phyloP scores from a whole-genome alignment of 2,888 invertebrate species.

The Mythimna vitellina region DNA sequence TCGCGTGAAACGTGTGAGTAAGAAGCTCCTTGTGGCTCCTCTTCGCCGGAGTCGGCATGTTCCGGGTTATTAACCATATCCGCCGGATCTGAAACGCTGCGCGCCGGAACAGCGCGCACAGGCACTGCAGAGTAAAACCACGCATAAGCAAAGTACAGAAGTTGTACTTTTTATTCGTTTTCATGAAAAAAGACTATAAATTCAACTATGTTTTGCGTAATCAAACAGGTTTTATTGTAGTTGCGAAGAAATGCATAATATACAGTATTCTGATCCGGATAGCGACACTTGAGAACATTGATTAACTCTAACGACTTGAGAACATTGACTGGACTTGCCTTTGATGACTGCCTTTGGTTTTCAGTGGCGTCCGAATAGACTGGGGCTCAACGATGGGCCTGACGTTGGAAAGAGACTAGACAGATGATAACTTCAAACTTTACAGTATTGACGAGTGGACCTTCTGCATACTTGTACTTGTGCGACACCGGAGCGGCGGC shows the following conservation, averaged over 20 bases:
- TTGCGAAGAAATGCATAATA: not conserved
- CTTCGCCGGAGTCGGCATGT: constrained; percentile 7
- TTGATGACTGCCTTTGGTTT: not conserved
- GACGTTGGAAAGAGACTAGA: not conserved
- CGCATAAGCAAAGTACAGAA: not conserved
- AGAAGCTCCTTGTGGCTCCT: not conserved
- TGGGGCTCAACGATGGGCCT: too few relatives aligned
- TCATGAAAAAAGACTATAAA: not conserved
- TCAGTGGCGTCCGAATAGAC: not conserved
- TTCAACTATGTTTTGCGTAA: too few relatives aligned
- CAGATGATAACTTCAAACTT: not conserved
- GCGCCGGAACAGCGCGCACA: constrained; percentile 1
- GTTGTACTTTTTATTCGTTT: not conserved
- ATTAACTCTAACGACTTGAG: too few relatives aligned
- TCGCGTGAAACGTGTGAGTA: not conserved
- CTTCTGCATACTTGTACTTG: not conserved
- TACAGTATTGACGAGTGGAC: not conserved
- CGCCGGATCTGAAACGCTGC: constrained; percentile 6
- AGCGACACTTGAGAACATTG: not conserved
- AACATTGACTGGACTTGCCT: not conserved
- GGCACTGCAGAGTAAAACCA: not conserved
- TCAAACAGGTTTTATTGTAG: not conserved
- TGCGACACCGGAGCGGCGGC: not conserved
- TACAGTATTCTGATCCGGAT: not conserved
- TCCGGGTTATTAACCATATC: constrained; percentile 19